Conservation (phyloP, 2,888 invertebrate genomes). For the Thymelicus lineola region DNA sequence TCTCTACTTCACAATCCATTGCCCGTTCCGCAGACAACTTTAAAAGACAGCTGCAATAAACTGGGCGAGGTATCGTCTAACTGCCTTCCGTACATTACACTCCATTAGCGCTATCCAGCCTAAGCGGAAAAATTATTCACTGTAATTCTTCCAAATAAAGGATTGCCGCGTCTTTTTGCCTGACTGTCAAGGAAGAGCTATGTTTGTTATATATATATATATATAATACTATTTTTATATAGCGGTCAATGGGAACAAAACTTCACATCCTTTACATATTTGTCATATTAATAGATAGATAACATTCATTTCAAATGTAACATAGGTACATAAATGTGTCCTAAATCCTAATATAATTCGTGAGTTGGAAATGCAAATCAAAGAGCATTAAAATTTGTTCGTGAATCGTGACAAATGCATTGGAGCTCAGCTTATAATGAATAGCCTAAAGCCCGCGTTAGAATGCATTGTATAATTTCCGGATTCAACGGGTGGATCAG, state of each 20-base stretch:
- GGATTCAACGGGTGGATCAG: neutral
- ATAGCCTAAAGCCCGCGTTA: conserved; percentile 19
- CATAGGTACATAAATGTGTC: neutral
- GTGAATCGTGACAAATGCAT: conserved; percentile 24
- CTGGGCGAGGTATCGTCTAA: conserved; percentile 12
- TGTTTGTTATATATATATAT: no score
- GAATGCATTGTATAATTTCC: conserved; percentile 11
- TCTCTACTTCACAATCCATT: conserved; percentile 20
- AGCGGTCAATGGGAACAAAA: neutral
- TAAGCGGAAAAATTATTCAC: conserved; percentile 1
- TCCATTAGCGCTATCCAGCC: conserved; percentile 17
- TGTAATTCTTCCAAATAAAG: conserved; percentile 12
- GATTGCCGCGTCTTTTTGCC: neutral
- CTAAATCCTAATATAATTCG: conserved; percentile 6
- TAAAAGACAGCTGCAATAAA: conserved; percentile 11
- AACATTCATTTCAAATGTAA: neutral
- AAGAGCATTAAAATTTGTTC: conserved; percentile 17
- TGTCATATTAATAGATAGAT: neutral
- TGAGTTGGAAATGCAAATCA: conserved; percentile 25
- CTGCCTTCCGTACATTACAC: conserved; percentile 7
- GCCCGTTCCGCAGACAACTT: neutral
- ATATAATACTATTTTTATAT: neutral
- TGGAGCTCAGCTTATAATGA: conserved; percentile 23
- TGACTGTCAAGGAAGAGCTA: no score
- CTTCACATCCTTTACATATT: no score